Percentiles rank a stretch among this genome's conserved stretches.
Evolutionary conservation across 2,888 invertebrate genomes (phyloP).

Genomic region (Caenorhabditis wallacei): DNA sequence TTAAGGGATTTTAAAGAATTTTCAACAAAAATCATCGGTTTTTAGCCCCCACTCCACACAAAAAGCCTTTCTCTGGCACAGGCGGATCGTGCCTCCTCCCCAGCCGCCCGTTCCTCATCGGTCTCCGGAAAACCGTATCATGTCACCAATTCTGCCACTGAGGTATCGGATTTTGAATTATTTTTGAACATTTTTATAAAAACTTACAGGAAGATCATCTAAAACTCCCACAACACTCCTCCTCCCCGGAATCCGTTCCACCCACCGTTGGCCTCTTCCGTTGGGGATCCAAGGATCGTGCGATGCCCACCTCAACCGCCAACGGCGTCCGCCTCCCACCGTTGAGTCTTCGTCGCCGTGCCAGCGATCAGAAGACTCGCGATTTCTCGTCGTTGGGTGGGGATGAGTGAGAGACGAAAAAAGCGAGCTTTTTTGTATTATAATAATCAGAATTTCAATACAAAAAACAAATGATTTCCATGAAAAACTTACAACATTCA

Average conservation of each 20-base stretch:
- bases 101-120: constrained; percentile 19
- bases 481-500: constrained; percentile 35
- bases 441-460: constrained; percentile 10
- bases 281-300: constrained; percentile 35
- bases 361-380: constrained; percentile 57
- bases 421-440: no score
- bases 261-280: constrained; percentile 6
- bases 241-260: constrained; percentile 2
- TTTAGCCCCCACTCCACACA: constrained; percentile 39
- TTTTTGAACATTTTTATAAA: not conserved
- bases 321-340: constrained; percentile 66
- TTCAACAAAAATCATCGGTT: no score
- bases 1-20: no score
- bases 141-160: not conserved
- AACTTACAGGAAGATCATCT: constrained; percentile 49
- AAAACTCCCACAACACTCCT: constrained; percentile 54
- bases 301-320: constrained; percentile 24
- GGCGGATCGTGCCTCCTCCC: constrained; percentile 12
- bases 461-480: no score
- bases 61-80: constrained; percentile 10
- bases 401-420: constrained; percentile 2
- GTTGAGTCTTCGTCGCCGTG: constrained; percentile 64
- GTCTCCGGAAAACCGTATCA: not conserved
- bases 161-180: not conserved
- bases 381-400: constrained; percentile 52